These are phyloP conservation scores for Campaea margaritaria DNA, from an alignment of 2,888 invertebrate genomes.

Conservation along the genomic window DNA sequence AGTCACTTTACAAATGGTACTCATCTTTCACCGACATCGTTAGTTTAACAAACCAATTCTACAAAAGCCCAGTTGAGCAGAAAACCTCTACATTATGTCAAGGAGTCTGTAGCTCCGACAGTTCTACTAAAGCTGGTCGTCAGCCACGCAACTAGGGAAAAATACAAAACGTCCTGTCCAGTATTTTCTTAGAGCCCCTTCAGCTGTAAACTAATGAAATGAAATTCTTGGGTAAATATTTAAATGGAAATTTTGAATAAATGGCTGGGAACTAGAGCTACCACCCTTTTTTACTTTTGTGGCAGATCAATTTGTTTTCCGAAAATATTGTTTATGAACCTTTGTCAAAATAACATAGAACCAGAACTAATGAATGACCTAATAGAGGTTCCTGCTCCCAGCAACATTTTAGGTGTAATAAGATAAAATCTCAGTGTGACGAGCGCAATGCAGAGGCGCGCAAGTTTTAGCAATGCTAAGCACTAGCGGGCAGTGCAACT, in stretches of 20 bases:
- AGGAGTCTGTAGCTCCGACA: conserved; percentile 36
- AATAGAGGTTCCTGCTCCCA: too few relatives aligned
- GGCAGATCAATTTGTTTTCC: too few relatives aligned
- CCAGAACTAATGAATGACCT: too few relatives aligned
- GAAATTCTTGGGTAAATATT: conserved; percentile 48
- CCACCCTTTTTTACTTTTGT: too few relatives aligned
- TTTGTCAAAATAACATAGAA: too few relatives aligned
- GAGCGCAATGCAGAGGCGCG: too few relatives aligned
- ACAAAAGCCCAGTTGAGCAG: conserved; percentile 37
- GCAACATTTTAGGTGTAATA: too few relatives aligned
- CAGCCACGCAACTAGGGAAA: conserved; percentile 41
- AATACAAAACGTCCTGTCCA: conserved; percentile 58
- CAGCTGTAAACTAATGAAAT: conserved; percentile 62
- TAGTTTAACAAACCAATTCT: conserved; percentile 58
- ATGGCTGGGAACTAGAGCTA: not conserved
- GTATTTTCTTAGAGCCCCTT: conserved; percentile 49
- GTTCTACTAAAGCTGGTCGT: conserved; percentile 44
- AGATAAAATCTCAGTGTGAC: too few relatives aligned
- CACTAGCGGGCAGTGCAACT: too few relatives aligned
- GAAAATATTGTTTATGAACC: too few relatives aligned
- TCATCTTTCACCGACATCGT: conserved; percentile 67
- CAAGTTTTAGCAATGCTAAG: too few relatives aligned
- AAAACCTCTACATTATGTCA: conserved; percentile 18
- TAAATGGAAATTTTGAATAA: conserved; percentile 22
- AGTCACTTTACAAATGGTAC: conserved; percentile 63